phyloP scores from a whole-genome alignment of 2,888 invertebrate species.

The Deilephila elpenor region DNA sequence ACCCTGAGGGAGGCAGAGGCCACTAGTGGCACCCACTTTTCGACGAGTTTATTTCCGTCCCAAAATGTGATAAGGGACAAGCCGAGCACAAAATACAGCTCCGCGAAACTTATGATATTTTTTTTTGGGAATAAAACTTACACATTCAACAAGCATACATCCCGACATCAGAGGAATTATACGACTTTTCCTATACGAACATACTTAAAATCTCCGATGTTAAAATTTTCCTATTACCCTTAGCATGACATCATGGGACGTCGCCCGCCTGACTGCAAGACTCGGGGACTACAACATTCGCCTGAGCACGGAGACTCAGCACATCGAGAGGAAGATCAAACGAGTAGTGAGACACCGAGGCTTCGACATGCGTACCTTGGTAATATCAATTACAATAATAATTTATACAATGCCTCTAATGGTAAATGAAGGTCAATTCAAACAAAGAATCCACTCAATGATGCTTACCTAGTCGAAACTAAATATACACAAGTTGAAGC shows the following conservation, averaged over 20 bases:
- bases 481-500: too few species aligned
- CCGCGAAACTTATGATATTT: too few species aligned
- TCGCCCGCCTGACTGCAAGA: constrained; percentile 91
- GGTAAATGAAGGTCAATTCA: not conserved
- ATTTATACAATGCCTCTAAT: not conserved
- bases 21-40: too few species aligned
- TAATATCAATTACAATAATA: constrained; percentile 53
- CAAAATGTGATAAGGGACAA: too few species aligned
- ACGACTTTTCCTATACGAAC: too few species aligned
- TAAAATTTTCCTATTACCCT: constrained; percentile 32
- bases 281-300: constrained; percentile 94
- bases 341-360: constrained; percentile 93
- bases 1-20: too few species aligned
- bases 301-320: constrained; percentile 89
- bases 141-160: too few species aligned
- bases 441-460: not conserved
- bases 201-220: not conserved
- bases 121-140: too few species aligned
- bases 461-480: too few species aligned
- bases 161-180: too few species aligned
- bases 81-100: too few species aligned
- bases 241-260: constrained; percentile 96
- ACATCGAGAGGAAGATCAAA: constrained; percentile 91
- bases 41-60: too few species aligned
- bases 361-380: constrained; percentile 92